These are phyloP conservation scores for Tragelaphus strepsiceros DNA, from an alignment of 2,113 vertebrate species.

Conservation along the genomic window DNA sequence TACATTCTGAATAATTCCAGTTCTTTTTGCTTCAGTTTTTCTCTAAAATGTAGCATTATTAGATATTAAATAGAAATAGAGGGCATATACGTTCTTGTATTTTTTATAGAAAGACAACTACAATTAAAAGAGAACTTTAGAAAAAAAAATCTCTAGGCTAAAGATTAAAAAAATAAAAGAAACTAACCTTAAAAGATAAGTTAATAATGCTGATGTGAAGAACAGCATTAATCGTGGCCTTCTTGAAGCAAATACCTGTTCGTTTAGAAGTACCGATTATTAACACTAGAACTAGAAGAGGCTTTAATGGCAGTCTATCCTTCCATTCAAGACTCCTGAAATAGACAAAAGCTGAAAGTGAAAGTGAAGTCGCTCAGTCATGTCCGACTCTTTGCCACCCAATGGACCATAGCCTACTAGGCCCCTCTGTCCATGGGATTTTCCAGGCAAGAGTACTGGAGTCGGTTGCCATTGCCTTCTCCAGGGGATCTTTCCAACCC, in stretches of 20 bases:
- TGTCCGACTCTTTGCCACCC: too few species aligned
- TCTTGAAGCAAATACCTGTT: background rate
- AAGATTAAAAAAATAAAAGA: background rate
- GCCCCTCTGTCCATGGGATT: too few species aligned
- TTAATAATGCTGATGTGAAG: background rate
- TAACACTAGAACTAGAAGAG: background rate
- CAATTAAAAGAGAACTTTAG: background rate
- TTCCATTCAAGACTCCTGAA: background rate
- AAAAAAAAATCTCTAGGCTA: background rate
- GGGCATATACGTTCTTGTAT: background rate
- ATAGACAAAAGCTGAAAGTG: background rate
- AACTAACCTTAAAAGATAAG: background rate
- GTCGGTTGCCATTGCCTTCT: too few species aligned
- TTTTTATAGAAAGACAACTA: background rate
- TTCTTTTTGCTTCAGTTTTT: background rate
- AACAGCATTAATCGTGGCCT: background rate
- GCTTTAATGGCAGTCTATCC: background rate
- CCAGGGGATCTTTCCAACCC: too few species aligned
- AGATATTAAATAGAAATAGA: background rate
- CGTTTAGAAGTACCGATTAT: background rate
- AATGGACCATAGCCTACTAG: too few species aligned
- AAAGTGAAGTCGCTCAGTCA: accelerated
- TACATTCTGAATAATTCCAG: background rate
- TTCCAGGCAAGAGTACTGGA: too few species aligned
- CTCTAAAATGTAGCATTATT: background rate